Evolutionary conservation across 2,888 invertebrate genomes (phyloP).

Genomic region (Drosophila paranaensis): DNA sequence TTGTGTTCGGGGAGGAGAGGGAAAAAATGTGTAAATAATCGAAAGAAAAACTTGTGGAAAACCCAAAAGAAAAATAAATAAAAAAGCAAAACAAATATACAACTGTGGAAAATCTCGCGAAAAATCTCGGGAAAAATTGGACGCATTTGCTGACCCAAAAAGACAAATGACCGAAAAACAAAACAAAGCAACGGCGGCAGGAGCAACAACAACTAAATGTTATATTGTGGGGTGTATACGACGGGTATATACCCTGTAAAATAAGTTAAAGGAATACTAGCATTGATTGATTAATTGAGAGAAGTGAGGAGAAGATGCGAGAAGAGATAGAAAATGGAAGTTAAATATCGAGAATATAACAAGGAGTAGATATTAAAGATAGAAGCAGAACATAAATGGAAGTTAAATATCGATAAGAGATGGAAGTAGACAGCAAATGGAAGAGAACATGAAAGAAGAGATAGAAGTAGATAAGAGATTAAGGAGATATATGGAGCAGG

Average conservation of each 20-base stretch:
- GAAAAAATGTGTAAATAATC: conserved; percentile 62
- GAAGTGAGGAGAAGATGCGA: background rate
- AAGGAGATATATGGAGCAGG: background rate
- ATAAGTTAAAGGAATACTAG: too few species aligned
- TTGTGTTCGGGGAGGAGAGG: background rate
- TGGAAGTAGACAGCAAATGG: too few species aligned
- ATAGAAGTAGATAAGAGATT: background rate
- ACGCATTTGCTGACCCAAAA: conserved; percentile 67
- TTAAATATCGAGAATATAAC: background rate
- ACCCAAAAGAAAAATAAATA: conserved; percentile 39
- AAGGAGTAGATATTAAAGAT: too few species aligned
- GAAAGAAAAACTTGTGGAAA: conserved; percentile 53
- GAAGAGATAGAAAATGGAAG: background rate
- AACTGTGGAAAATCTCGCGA: conserved; percentile 62
- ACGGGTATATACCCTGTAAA: background rate
- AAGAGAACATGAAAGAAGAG: too few species aligned
- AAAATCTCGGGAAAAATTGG: conserved; percentile 55
- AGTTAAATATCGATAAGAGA: too few species aligned
- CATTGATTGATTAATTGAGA: background rate
- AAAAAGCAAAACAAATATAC: conserved; percentile 43
- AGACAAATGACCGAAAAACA: conserved; percentile 55
- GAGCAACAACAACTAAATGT: background rate
- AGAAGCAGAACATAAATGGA: too few species aligned
- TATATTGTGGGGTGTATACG: background rate
- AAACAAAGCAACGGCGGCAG: conserved; percentile 7